A percentile compares a stretch with the other conserved stretches of the same genome.
Evolutionary conservation across 1,140 invertebrate genomes (phyloP).

Genomic region (Drosophila ananassae): DNA sequence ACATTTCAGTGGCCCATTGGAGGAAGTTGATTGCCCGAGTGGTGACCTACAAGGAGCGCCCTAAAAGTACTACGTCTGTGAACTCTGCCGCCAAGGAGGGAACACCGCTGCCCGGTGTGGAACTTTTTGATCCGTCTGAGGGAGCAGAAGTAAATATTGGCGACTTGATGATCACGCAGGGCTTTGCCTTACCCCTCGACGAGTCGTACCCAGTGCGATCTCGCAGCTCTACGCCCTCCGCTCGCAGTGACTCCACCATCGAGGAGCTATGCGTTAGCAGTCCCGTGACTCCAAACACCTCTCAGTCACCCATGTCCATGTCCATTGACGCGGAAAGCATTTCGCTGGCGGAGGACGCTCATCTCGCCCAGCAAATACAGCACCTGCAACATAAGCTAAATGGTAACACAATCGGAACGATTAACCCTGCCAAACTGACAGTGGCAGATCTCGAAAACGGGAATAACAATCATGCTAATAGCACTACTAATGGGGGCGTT

Average conservation of each 20-base stretch:
- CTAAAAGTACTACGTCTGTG: slow-evolving; percentile 45
- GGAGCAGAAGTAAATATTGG: slow-evolving; percentile 75
- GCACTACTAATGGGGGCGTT: slow-evolving; percentile 28
- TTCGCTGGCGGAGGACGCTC: slow-evolving; percentile 55
- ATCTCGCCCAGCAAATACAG: slow-evolving; percentile 63
- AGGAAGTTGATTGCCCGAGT: slow-evolving; percentile 88
- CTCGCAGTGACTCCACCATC: slow-evolving; percentile 66
- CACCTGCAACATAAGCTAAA: slow-evolving; percentile 73
- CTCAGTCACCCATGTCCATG: slow-evolving; percentile 61
- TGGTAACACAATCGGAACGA: slow-evolving; percentile 42
- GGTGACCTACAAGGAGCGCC: slow-evolving; percentile 87
- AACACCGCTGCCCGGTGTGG: slow-evolving; percentile 87
- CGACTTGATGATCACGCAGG: slow-evolving; percentile 71
- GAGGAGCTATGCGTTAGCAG: slow-evolving; percentile 60
- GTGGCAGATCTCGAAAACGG: slow-evolving; percentile 56
- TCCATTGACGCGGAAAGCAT: slow-evolving; percentile 58
- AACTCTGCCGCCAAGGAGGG: slow-evolving; percentile 85
- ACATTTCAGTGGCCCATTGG: slow-evolving; percentile 86
- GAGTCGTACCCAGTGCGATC: slow-evolving; percentile 67
- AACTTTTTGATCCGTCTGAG: slow-evolving; percentile 85
- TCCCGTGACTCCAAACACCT: slow-evolving; percentile 53
- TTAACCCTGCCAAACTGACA: slow-evolving; percentile 53
- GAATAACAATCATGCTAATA: slow-evolving; percentile 34
- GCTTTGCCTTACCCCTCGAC: slow-evolving; percentile 69
- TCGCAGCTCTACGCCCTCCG: slow-evolving; percentile 66